phyloP scores from a whole-genome alignment of 1,140 invertebrate species.

The Aphelinus atriplicis region DNA sequence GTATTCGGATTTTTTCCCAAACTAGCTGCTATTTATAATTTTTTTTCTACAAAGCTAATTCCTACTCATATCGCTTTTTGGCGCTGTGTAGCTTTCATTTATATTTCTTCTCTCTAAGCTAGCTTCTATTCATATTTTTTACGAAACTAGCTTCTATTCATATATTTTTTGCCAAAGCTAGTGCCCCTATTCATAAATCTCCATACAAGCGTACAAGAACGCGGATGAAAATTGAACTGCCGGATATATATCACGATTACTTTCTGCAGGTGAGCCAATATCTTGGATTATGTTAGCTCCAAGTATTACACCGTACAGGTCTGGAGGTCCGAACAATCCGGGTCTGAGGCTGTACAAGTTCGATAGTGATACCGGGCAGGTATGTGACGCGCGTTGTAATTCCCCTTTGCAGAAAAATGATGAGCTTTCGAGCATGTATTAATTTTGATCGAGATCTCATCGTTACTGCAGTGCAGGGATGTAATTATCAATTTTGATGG shows the following conservation, averaged over 20 bases:
- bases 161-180: too few species aligned
- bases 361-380: slow-evolving; percentile 82
- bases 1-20: too few species aligned
- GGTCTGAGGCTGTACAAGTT: slow-evolving; percentile 89
- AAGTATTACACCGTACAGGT: slow-evolving; percentile 83
- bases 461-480: background rate
- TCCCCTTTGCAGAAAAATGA: background rate
- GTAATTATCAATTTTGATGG: background rate
- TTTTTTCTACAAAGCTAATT: too few species aligned
- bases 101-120: too few species aligned
- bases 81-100: too few species aligned
- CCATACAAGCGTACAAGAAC: too few species aligned
- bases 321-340: slow-evolving; percentile 84
- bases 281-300: slow-evolving; percentile 88
- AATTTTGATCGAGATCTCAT: background rate
- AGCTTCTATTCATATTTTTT: too few species aligned
- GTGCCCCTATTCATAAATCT: too few species aligned
- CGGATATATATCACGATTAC: background rate
- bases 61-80: too few species aligned
- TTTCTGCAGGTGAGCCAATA: slow-evolving; percentile 74
- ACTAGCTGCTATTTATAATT: too few species aligned
- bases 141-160: too few species aligned
- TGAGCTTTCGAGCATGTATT: background rate
- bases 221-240: background rate
- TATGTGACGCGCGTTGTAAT: slow-evolving; percentile 53